phyloP scores from a whole-genome alignment of 2,888 invertebrate genomes.

The Enoplolaimus lenunculus region DNA sequence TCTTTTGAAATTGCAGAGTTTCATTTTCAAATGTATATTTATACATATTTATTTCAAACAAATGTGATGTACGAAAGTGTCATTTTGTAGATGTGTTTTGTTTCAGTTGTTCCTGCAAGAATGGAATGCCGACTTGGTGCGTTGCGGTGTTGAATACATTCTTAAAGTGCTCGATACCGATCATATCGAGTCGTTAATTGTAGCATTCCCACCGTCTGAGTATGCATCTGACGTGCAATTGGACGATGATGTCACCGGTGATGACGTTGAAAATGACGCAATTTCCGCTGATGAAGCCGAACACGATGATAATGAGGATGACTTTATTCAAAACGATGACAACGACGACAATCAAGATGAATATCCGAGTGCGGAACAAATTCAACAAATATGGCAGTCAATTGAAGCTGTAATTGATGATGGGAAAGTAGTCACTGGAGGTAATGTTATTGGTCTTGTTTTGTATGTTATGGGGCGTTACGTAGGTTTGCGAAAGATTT shows the following conservation, averaged over 20 bases:
- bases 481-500: too few relatives aligned
- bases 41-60: too few relatives aligned
- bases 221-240: not conserved
- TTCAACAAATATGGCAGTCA: slow-evolving; percentile 27
- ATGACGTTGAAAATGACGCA: slow-evolving; percentile 18
- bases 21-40: too few relatives aligned
- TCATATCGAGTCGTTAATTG: slow-evolving; percentile 33
- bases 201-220: slow-evolving; percentile 28
- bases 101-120: not conserved
- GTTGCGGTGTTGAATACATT: slow-evolving; percentile 22
- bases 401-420: slow-evolving; percentile 29
- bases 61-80: too few relatives aligned
- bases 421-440: not conserved
- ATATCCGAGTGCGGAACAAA: slow-evolving; percentile 26
- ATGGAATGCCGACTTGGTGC: not conserved
- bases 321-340: not conserved
- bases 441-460: slow-evolving; percentile 23
- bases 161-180: slow-evolving; percentile 32
- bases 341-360: slow-evolving; percentile 20
- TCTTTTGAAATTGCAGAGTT: too few relatives aligned
- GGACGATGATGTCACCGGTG: slow-evolving; percentile 29
- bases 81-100: too few relatives aligned
- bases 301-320: not conserved
- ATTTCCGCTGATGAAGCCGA: not conserved
- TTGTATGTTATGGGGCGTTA: too few relatives aligned